Base-by-base conservation (phyloP, 2,113 vertebrate species). In the Oriolus oriolus region DNA sequence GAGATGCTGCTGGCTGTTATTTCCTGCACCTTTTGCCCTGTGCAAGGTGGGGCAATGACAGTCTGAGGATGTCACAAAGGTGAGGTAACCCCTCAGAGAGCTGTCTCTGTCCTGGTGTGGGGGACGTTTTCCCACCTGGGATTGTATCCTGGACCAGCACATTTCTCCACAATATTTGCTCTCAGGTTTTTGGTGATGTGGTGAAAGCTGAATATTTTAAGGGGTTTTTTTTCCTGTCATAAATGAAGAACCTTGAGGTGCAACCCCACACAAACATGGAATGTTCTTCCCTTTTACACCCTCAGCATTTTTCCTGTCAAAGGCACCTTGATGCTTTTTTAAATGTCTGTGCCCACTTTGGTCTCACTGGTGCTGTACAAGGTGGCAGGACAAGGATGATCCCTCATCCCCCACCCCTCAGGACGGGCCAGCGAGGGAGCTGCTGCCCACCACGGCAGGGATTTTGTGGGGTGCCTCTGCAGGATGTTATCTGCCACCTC, bases 71-170 rank as follows among this genome's bases (percentile, higher is more conserved):
- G 20, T 24, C 64, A 18, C 69, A 57, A 13, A 65, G 41, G 17
- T 1, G 20, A 45, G 16, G 28, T 45, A 53, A 15, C 27, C 45
- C 41, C n/a, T 44, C 16, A 30, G 45, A 30, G 45, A 42, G 26
- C 2, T 56, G 45, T 37, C 15, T 41, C n/a, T 45, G 23, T 66
- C 50, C 39, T 41, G 21, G 7, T 26, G 16, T 42, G 77, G 49
- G n/a, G 50, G 12, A 3, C 1, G 1, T 0, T 3, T 22, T 53
- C 45, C 50, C 10, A 28, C 41, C 41, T 3, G 2, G 27, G 20
- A 28, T 6, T 7, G 7, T 65, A 50, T 64, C 47, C 81, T 88
- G 49, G 33, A 27, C 39, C 47, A 78, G 42, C 44, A 2, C 30
- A 1, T 57, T 65, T 44, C 60, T 35, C 26, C 42, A 31, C 11